Base-by-base conservation (phyloP, 1,140 invertebrate genomes). In the Atta colombica region DNA sequence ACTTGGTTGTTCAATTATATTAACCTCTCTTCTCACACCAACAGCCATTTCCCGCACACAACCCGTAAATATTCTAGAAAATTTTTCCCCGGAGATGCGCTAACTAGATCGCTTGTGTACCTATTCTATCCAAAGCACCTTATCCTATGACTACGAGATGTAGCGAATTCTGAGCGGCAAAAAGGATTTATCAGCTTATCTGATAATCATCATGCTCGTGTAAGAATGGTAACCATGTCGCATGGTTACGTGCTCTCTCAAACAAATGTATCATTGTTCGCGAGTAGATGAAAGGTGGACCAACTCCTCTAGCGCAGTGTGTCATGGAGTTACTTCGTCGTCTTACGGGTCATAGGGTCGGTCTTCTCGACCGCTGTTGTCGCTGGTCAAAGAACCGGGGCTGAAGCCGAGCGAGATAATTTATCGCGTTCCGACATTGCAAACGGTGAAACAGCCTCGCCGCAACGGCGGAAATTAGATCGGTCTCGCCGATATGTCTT, bases 281-380 rank as follows among this genome's bases (percentile, higher is more conserved):
- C 25, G 21, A 1, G 3, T 31, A 1, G 31, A 60, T 21, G 6
- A 53, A 18, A 16, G 14, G 14, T 18, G 14, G 21, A 53, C 5
- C 16, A 16, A 65, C 7, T 28, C 21, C 10, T n/a, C 18, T 72
- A 2, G 14, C 25, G 39, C 77, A 12, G 45, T 60, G 69, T 84
- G 72, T 87, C 84, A 87, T 6, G 53, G 68, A 89, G 74, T 87
- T 87, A 78, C 85, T 74, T 75, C 75, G 61, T 85, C 85, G 65
- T 68, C 53, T 89, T 80, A 63, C 35, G 21, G 31, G 21, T 68
- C 63, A 60, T 39, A 78, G 80, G 60, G 16, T 60, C 87, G 87
- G 89, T 89, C 89, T 85, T 89, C 69, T 45, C 60, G 2, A 8
- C 25, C 31, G 49, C 53, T 45, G 18, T 31, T 0, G 35, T n/a